These are phyloP conservation scores for Dascillus cervinus DNA, from an alignment of 2,888 invertebrate species.

Conservation along the genomic window DNA sequence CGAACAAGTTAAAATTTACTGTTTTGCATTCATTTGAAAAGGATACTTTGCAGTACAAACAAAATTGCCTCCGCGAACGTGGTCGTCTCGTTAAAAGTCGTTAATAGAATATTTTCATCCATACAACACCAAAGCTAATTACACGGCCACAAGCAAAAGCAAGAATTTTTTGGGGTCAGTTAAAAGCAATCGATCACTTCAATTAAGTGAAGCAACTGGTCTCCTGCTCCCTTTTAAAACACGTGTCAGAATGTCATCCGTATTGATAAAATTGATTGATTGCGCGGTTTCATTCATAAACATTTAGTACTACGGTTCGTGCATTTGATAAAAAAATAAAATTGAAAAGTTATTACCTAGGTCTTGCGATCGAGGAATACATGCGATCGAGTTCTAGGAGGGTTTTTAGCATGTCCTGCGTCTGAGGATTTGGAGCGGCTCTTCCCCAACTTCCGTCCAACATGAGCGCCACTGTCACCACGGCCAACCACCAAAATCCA, in stretches of 20 bases:
- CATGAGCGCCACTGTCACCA: slow-evolving; percentile 24
- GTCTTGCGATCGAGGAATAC: slow-evolving; percentile 27
- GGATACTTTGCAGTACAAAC: no score
- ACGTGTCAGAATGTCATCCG: slow-evolving; percentile 9
- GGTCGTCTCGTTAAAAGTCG: no score
- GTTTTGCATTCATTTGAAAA: no score
- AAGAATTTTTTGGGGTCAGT: no score
- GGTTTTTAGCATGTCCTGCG: slow-evolving; percentile 25
- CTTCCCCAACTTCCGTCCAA: slow-evolving; percentile 16
- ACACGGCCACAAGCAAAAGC: no score
- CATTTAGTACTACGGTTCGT: not conserved
- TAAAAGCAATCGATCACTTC: slow-evolving; percentile 9
- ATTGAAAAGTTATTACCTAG: slow-evolving; percentile 19
- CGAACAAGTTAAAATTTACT: no score
- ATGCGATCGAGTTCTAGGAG: slow-evolving; percentile 24
- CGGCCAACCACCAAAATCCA: slow-evolving; percentile 28
- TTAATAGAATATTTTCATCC: no score
- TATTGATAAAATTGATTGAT: not conserved
- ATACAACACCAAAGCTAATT: no score
- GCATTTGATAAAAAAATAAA: not conserved
- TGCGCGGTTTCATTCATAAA: not conserved
- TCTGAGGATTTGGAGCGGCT: slow-evolving; percentile 23
- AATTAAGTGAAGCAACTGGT: slow-evolving; percentile 12
- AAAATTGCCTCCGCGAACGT: no score
- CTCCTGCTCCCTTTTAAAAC: slow-evolving; percentile 9